Evolutionary conservation across 2,113 vertebrate species (phyloP).

Genomic region (Lontra canadensis): DNA sequence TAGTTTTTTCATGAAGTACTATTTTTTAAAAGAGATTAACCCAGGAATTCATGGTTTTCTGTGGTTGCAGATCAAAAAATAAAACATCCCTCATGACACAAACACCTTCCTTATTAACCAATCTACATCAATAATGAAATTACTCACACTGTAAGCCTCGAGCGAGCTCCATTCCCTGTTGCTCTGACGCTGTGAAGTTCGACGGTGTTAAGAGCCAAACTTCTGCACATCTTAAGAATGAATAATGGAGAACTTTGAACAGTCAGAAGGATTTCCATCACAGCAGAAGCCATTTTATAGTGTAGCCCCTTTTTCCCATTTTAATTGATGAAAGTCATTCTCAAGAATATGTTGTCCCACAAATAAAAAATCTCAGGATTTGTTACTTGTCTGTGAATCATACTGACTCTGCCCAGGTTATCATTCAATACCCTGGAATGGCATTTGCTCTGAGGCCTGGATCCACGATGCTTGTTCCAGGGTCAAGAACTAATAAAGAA

Average conservation of each 20-base stretch:
- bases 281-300: conserved; percentile 93
- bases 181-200: neutral
- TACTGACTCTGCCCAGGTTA: conserved; percentile 92
- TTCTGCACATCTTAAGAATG: conserved; percentile 5
- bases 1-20: neutral
- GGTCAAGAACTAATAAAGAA: conserved; percentile 92
- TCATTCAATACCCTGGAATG: conserved; percentile 93
- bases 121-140: conserved; percentile 3
- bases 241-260: neutral
- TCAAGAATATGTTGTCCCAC: conserved; percentile 92
- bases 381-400: conserved; percentile 89
- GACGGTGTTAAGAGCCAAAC: neutral
- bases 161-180: neutral
- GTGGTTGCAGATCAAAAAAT: neutral
- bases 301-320: conserved; percentile 94
- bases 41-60: neutral
- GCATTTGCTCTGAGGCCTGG: conserved; percentile 89
- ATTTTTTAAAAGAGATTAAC: neutral
- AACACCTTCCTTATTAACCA: conserved; percentile 35
- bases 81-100: conserved; percentile 38
- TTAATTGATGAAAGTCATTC: conserved; percentile 92
- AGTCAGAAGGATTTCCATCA: conserved; percentile 54
- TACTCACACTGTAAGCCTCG: conserved; percentile 46
- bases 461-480: conserved; percentile 91
- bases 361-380: conserved; percentile 91